Base-by-base conservation (phyloP, 2,113 vertebrate genomes). In the Fukomys damarensis region DNA sequence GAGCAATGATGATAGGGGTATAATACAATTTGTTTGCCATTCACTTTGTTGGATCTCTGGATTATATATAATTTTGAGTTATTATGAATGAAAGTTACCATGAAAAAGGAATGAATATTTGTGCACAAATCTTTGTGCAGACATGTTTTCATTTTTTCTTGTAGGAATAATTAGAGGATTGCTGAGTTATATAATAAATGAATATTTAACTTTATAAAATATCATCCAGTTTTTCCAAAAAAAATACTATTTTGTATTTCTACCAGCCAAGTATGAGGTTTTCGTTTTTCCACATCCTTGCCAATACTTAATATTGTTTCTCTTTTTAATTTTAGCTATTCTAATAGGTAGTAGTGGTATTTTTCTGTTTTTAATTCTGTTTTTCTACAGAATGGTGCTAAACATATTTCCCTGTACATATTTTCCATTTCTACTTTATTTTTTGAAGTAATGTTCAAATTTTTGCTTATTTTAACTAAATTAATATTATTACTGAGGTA, bases 321-420 rank as follows among this genome's bases (percentile, higher is more conserved):
- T 49, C 5, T 79, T 89, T 76, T n/a, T 28, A 91, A 66, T 85
- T 96, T 90, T 86, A 89, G 46, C 41, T 89, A n/a, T 86, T 83
- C 38, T 46, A 43, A 61, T 72, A 68, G 65, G 61, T 72, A 26
- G 46, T 38, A 49, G 52, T 56, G 32, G 24, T 82, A 79, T 10
- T 6, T 83, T 43, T 3, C 72, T 32, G 54, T 82, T 59, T 95
- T 88, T 56, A 93, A 88, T 88, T 76, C 65, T 14, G 76, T 76
- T 92, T 94, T n/a, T 14, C 68, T 30, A 35, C 63, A 86, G 59
- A 82, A 3, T 86, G n/a, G 80, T 92, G 30, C 66, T 79, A 74
- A 89, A 5, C 28, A 79, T 86, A 58, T 86, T 96, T 94, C 84
- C 41, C 89, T 84, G 87, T 97, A 63, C 11, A 56, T 76, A 58